Conservation (phyloP, 1,140 invertebrate genomes). For the Drosophila rhopaloa region DNA sequence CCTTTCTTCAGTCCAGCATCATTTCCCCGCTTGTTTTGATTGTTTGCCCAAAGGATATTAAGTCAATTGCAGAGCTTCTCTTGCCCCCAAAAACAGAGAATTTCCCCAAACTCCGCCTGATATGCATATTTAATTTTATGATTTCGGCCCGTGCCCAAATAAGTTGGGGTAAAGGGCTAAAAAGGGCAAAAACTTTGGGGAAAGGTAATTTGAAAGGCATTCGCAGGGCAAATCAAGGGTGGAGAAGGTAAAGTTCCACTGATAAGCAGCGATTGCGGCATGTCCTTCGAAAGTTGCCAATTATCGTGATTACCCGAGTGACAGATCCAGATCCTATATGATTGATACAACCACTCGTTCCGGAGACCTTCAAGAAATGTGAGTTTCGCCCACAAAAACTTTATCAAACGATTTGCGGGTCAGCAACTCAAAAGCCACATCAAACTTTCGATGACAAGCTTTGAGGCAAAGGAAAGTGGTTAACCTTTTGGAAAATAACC, state of each 20-base stretch:
- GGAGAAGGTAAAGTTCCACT: background rate
- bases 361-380: background rate
- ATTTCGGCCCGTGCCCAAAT: conserved; percentile 29
- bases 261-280: background rate
- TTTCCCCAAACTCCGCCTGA: conserved; percentile 6
- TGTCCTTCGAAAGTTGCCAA: conserved; percentile 20
- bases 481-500: background rate
- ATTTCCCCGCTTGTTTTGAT: conserved; percentile 46
- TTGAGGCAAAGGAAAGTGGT: background rate
- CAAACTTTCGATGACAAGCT: conserved; percentile 13
- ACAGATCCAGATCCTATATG: conserved; percentile 14
- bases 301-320: conserved; percentile 37
- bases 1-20: background rate
- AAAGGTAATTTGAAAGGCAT: conserved; percentile 16
- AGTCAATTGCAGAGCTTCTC: conserved; percentile 65
- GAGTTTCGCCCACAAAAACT: conserved; percentile 29
- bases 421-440: conserved; percentile 16
- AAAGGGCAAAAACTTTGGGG: background rate
- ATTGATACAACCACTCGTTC: conserved; percentile 23
- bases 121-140: conserved; percentile 78
- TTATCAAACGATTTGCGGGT: conserved; percentile 35
- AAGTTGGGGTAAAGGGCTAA: background rate
- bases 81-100: conserved; percentile 3
- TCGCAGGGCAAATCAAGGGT: background rate
- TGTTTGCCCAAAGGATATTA: conserved; percentile 78